phyloP scores from a whole-genome alignment of 2,888 invertebrate species.

The Muschampia plurimacula region DNA sequence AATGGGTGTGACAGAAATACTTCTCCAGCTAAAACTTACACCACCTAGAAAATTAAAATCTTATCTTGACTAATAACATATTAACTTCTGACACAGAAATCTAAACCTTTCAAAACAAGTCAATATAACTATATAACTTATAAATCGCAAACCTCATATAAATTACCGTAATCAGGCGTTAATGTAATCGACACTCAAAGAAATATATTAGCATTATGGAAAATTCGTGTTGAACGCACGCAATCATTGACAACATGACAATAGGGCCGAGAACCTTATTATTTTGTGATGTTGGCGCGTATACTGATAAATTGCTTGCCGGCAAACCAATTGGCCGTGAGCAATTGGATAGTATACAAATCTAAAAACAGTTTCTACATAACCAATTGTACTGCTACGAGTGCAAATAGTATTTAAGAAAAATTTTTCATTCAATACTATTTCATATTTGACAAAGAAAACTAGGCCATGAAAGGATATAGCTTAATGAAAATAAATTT shows the following conservation, averaged over 20 bases:
- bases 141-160: conserved; percentile 11
- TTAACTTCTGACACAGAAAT: neutral
- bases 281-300: conserved; percentile 32
- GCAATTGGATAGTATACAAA: conserved; percentile 29
- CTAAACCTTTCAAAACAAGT: neutral
- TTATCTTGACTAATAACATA: neutral
- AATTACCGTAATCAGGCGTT: conserved; percentile 29
- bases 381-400: neutral
- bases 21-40: neutral
- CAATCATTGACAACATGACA: conserved; percentile 34
- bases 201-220: conserved; percentile 36
- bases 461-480: too few relatives aligned
- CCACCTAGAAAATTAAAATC: neutral
- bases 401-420: neutral
- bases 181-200: conserved; percentile 34
- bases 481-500: too few relatives aligned
- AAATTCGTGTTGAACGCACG: conserved; percentile 34
- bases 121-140: neutral
- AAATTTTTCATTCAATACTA: neutral
- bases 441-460: too few relatives aligned
- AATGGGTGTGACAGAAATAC: neutral
- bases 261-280: conserved; percentile 30
- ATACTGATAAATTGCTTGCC: conserved; percentile 37
- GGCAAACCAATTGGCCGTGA: conserved; percentile 34
- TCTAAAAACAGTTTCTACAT: conserved; percentile 30